Base-by-base conservation (phyloP, 1,140 invertebrate species). In the Zaprionus ghesquierei region DNA sequence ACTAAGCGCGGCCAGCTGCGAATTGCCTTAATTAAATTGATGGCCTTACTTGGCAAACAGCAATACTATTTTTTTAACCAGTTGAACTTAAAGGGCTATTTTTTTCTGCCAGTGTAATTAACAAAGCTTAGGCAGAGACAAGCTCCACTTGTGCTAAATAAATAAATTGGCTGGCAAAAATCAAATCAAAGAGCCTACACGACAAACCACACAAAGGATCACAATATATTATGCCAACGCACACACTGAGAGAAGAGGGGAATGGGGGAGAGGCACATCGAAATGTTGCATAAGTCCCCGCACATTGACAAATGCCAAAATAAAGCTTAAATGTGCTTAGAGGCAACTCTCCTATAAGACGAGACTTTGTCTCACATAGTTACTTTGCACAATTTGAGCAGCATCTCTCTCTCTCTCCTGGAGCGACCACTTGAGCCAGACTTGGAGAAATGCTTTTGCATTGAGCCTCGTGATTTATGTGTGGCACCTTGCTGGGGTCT, bases 251-350 rank as follows among this genome's bases (percentile, higher is more conserved):
- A 59, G 12, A 18, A 13, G 4, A 38, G 10, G 33, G 35, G 10
- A 4, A 35, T 10, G 31, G 65, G 44, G 27, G n/a, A n/a, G n/a
- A n/a, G n/a, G n/a, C n/a, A 75, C 65, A 74, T 79, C 50, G 79
- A 82, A 79, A 72, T 81, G 75, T 76, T 78, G 49, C 79, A 81
- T 86, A 87, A 89, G 80, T 89, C 84, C 79, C 77, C 44, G 69
- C 69, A 76, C 85, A 89, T 89, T 89, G 84, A 89, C 84, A 89
- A 89, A 89, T 89, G 84, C 84, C 84, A 84, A 89, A 87, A 89
- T 84, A 84, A 79, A 72, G 84, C 84, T 89, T 89, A 84, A 84
- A 89, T 89, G 80, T 79, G 84, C 84, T 89, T 89, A 89, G 66
- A 60, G 58, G 38, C 68, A 61, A 54, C 60, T 69, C 53, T 49